Conservation (phyloP, 2,797 vertebrate species). For the Geotrypetes seraphini region DNA sequence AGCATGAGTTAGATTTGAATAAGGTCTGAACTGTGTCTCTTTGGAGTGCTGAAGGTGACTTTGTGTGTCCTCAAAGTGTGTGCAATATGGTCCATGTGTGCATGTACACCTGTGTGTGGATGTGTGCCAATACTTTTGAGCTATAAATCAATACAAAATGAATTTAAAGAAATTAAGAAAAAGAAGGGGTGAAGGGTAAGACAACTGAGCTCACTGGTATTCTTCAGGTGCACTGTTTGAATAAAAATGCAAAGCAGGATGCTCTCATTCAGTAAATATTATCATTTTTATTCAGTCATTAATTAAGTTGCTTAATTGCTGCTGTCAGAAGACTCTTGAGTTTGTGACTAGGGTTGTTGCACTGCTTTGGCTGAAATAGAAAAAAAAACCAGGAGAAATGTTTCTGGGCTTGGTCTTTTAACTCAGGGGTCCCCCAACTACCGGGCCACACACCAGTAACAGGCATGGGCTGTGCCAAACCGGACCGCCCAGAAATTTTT, state of each 20-base stretch:
- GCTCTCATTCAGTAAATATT: constrained; percentile 75
- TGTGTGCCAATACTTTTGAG: too few relatives aligned
- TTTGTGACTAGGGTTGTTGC: constrained; percentile 46
- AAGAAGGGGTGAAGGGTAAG: constrained; percentile 11
- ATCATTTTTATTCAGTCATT: constrained; percentile 72
- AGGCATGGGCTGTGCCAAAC: too few relatives aligned
- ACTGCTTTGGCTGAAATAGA: constrained; percentile 39
- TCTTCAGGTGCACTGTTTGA: constrained; percentile 57
- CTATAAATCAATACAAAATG: too few relatives aligned
- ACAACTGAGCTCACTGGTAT: constrained; percentile 19
- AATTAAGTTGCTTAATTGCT: constrained; percentile 80
- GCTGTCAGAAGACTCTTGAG: constrained; percentile 71
- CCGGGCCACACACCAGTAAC: too few relatives aligned
- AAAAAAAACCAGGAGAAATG: constrained; percentile 20
- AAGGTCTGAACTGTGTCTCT: constrained; percentile 23
- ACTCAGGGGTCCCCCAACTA: too few relatives aligned
- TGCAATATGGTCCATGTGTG: rapidly evolving
- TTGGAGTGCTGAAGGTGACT: constrained; percentile 10
- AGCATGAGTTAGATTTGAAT: constrained; percentile 21
- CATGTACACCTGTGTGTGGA: too few relatives aligned
- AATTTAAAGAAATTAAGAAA: too few relatives aligned
- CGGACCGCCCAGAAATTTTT: too few relatives aligned
- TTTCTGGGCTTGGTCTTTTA: background rate
- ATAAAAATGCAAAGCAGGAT: constrained; percentile 67
- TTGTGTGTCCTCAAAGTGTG: constrained; percentile 8